These are phyloP conservation scores for Phrynocephalus vlangalii DNA, from an alignment of 2,797 vertebrate genomes.

Conservation along the genomic window DNA sequence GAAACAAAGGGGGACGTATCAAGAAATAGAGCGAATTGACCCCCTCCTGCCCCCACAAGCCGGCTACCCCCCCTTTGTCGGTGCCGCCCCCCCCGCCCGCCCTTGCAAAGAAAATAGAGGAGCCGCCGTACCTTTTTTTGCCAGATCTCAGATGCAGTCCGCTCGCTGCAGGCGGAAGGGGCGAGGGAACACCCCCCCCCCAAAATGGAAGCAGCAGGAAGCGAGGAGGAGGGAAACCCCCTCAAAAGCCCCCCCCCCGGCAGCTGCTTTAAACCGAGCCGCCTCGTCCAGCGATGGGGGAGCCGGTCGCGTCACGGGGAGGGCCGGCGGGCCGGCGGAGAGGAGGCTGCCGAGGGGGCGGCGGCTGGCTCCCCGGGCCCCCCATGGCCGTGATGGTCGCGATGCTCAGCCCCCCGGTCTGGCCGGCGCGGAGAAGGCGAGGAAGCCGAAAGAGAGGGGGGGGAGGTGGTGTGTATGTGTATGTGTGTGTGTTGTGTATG, in stretches of 20 bases:
- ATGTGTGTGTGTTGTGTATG: too few species aligned
- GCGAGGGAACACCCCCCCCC: too few species aligned
- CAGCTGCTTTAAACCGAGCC: background rate
- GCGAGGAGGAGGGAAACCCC: too few species aligned
- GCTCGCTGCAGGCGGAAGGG: background rate
- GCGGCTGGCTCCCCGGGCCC: too few species aligned
- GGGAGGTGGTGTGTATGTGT: too few species aligned
- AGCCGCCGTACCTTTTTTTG: background rate
- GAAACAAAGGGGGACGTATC: background rate
- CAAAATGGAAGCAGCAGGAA: too few species aligned
- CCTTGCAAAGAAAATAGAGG: background rate
- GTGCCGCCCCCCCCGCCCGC: too few species aligned
- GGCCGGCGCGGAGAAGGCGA: too few species aligned
- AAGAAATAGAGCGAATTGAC: background rate
- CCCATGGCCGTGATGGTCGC: too few species aligned
- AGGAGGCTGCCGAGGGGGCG: background rate
- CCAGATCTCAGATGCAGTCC: background rate
- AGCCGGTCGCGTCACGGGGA: background rate
- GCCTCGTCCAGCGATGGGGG: background rate
- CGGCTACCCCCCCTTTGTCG: background rate
- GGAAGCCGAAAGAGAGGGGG: too few species aligned
- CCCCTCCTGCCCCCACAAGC: background rate
- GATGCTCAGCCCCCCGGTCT: too few species aligned
- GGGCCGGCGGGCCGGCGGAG: background rate
- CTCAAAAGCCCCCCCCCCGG: background rate